These are phyloP conservation scores for Argynnis bischoffii DNA, from an alignment of 2,888 invertebrate genomes.

Conservation along the genomic window DNA sequence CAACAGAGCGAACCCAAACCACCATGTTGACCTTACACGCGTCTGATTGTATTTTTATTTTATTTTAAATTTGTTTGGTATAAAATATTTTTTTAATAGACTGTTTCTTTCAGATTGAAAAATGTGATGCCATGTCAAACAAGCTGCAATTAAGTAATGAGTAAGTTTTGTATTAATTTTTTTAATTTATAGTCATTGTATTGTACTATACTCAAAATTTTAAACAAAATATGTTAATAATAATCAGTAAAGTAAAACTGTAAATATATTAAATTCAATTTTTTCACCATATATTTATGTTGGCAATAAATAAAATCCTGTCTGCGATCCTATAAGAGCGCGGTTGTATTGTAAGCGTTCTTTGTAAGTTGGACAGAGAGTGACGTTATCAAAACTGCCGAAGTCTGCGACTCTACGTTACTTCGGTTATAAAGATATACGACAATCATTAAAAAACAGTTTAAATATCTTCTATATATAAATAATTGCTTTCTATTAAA, in stretches of 20 bases:
- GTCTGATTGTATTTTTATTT: slow-evolving; percentile 38
- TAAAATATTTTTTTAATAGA: too few species aligned
- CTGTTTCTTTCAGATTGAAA: too few species aligned
- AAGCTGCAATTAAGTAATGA: too few species aligned
- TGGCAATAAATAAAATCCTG: slow-evolving; percentile 13
- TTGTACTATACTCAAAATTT: too few species aligned
- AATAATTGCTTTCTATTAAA: background rate
- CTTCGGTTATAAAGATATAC: slow-evolving; percentile 64
- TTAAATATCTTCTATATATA: background rate
- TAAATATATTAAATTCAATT: too few species aligned
- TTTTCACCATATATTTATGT: background rate
- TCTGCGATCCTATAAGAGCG: slow-evolving; percentile 40
- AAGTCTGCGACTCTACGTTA: slow-evolving; percentile 35
- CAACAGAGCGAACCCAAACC: slow-evolving; percentile 72
- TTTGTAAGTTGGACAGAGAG: slow-evolving; percentile 52
- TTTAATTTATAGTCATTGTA: too few species aligned
- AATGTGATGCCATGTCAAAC: too few species aligned
- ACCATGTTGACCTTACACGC: slow-evolving; percentile 54
- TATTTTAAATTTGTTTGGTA: background rate
- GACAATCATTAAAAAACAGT: slow-evolving; percentile 46
- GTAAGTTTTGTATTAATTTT: too few species aligned
- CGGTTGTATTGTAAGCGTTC: slow-evolving; percentile 27
- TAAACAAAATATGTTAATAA: too few species aligned
- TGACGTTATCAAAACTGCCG: slow-evolving; percentile 60
- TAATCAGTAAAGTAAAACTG: too few species aligned